Evolutionary conservation across 2,797 vertebrate species (phyloP), one percentile per base, ranked within the genome.

Genomic region (Lophius americanus): DNA sequence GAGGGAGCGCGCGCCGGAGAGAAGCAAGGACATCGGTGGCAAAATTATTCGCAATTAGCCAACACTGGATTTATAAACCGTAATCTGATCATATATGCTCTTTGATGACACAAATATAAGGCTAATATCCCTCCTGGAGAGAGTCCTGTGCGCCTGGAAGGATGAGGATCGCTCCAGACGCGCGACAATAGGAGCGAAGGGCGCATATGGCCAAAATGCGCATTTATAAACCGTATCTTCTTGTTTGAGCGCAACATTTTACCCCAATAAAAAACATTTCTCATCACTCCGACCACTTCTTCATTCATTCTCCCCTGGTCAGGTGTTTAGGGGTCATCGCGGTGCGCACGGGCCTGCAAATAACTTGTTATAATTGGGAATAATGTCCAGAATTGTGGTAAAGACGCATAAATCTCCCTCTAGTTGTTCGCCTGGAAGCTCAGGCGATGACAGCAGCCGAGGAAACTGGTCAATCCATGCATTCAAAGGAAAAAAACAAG

Each of bases 11-110:
- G 56, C 37, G 61, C 33, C 0, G 35, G 37, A 57, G 76, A 60
- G 47, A 46, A 50, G 13, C 81, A 89, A 85, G 80, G 85, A 35
- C 79, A 73, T 61, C 38, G 36, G 51, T 36, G 70, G 72, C 63
- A 13, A 57, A 68, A 7, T 8, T 38, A 51, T 8, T 50, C 13
- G 38, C 62, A 60, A 50, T 73, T 3, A 51, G 2, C 50, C 47
- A 2, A 23, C 57, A 36, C 49, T 2, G 56, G 37, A 52, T 69
- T 6, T 9, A 41, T 32, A 12, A 8, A 7, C 9, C 2, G 42
- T 12, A 49, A 59, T 50, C 53, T 23, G 52, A 0, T 2, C 6
- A 0, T 41, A 2, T 36, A 35, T 10, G n/a, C 12, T 1, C 32
- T 49, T 53, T 52, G 37, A 54, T 11, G 0, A 9, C 23, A 69